Conservation (phyloP, 2,113 vertebrate genomes). For the Odontesthes bonariensis region DNA sequence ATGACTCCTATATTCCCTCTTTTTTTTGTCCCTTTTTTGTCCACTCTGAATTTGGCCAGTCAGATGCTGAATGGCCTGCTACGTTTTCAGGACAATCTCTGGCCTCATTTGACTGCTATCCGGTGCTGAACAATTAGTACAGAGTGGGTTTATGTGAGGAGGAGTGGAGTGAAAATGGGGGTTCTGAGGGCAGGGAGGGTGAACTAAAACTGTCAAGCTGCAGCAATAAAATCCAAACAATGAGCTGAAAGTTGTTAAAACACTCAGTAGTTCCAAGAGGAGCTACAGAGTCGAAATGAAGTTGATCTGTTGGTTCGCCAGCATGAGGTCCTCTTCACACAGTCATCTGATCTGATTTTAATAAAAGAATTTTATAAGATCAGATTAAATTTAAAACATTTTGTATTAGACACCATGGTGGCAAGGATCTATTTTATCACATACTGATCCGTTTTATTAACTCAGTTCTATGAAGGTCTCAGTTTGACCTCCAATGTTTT, state of each 20-base stretch:
- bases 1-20: neutral
- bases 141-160: constrained; percentile 9
- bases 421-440: neutral
- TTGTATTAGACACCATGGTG: neutral
- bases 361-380: no score
- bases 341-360: no score
- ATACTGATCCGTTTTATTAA: neutral
- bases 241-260: neutral
- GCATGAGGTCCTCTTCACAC: neutral
- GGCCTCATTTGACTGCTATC: neutral
- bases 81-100: neutral
- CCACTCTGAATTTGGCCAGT: neutral
- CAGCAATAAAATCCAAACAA: constrained; percentile 13
- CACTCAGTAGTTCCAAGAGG: neutral
- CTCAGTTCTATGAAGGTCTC: neutral
- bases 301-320: neutral
- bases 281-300: neutral
- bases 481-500: neutral
- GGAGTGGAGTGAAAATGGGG: neutral
- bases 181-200: neutral
- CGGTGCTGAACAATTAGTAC: neutral
- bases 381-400: no score
- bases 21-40: constrained; percentile 9
- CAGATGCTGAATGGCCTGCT: constrained; percentile 2
- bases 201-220: constrained; percentile 5